Base-by-base conservation (phyloP, 2,888 invertebrate species). In the Meiosimyza decipiens region DNA sequence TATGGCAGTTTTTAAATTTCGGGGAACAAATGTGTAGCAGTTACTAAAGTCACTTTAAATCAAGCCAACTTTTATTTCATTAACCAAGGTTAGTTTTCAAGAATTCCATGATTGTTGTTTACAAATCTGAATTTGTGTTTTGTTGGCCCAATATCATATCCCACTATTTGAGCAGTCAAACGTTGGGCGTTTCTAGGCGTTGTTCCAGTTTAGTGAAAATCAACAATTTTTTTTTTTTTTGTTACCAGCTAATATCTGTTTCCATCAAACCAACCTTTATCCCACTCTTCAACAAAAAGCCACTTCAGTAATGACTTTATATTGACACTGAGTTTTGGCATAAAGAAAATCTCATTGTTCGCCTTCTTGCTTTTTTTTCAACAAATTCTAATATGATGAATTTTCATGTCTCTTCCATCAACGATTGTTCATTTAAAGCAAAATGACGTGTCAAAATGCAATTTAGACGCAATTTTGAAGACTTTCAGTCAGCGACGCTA, bases 401-500 rank as follows among this genome's bases (percentile, higher is more conserved):
- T 18, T 16, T 28, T 18, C 57, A 18, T 57, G 18, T 57, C 18
- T 6, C 57, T 16, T 49, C n/a, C 22, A 15, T 79, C 79, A 78
- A 79, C 79, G 77, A 77, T 79, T 82, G 82, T 80, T 82, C 83
- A 81, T 80, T 82, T 82, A 78, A 81, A 77, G 77, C 78, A 40
- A 81, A 80, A 79, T 82, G 76, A 82, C 82, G 83, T 82, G 82
- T 76, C 83, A 80, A 82, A 74, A 73, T 69, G 82, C 82, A 78
- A 82, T 82, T 82, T 81, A 73, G 63, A 63, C 22, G 62, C 47
- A 15, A 60, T 52, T 13, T 40, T 28, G 47, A 68, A 57, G 67
- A 47, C 67, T 57, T 57, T 55, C 49, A 68, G 40, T 9, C 1
- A 40, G 18, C 67, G 49, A 16, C 33, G 33, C 18, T 62, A 62